Base-by-base conservation (phyloP, 2,797 vertebrate genomes). In the Pyrrhura leucotis region DNA sequence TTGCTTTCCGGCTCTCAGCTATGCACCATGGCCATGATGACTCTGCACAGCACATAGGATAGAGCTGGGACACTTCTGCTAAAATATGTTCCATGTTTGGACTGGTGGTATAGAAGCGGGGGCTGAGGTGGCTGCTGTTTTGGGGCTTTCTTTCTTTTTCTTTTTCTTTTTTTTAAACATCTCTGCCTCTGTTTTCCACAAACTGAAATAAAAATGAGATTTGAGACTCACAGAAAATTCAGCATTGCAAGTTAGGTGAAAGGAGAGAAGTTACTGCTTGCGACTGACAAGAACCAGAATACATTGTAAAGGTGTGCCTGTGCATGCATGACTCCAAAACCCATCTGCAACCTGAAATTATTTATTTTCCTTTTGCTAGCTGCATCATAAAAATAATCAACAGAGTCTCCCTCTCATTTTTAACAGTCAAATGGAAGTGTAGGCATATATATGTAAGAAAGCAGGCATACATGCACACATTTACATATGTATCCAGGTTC, bases 1-100 rank as follows among this genome's bases (percentile, higher is more conserved):
- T 98, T 98, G 97, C 97, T 97, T 98, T 96, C 96, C 97, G 98
- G 98, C 98, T 98, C 98, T 98, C 96, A 97, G 98, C 85, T 90
- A 95, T 85, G 96, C 97, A 98, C 96, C 97, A 95, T 97, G 97
- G 98, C 96, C 96, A 98, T 97, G 97, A 98, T 98, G 97, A 98
- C 97, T 98, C 97, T 96, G 97, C 97, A 98, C 94, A 90, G 97
- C 96, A 93, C 97, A 98, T 91, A 97, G 94, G 89, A 97, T 77
- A 93, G 71, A 97, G 96, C 86, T 81, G 85, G 95, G 93, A 87
- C 96, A 93, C 96, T 92, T 93, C 95, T 88, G 93, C 92, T 97
- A 72, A 97, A 98, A 98, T 97, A 83, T 77, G 94, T 96, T 97
- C 92, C 81, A 69, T 88, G 95, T 96, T 97, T 95, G 90, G 91